Evolutionary conservation across 2,113 vertebrate genomes (phyloP).

Genomic region (Physeter macrocephalus): DNA sequence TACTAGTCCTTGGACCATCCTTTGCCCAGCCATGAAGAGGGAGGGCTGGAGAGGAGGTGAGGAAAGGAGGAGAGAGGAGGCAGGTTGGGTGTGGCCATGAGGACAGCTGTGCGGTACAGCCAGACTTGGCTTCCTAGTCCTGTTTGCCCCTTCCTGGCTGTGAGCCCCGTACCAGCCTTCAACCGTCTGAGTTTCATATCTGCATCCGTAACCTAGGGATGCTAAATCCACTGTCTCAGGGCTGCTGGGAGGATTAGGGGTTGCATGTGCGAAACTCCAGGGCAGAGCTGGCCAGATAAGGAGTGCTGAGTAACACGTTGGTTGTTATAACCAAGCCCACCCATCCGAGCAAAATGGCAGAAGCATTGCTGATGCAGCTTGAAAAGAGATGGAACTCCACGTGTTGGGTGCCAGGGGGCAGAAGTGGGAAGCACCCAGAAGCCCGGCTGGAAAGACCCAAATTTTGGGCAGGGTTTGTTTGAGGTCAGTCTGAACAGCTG

Average conservation of each 20-base stretch:
- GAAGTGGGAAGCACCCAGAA: neutral
- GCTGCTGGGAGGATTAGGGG: neutral
- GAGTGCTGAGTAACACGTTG: fast-evolving
- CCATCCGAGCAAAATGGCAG: neutral
- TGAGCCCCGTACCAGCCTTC: fast-evolving
- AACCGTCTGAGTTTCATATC: neutral
- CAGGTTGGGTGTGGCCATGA: fast-evolving
- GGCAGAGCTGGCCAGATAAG: fast-evolving
- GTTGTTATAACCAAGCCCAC: neutral
- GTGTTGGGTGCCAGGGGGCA: neutral
- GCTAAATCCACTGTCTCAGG: neutral
- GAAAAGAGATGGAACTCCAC: neutral
- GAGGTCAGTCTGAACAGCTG: neutral
- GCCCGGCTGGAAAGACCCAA: neutral
- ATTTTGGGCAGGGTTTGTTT: too few relatives aligned
- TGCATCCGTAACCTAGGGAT: neutral
- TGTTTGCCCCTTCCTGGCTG: too few relatives aligned
- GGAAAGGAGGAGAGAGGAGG: neutral
- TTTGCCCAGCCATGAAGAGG: neutral
- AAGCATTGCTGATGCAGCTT: fast-evolving
- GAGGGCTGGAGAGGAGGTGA: neutral
- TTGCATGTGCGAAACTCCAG: fast-evolving
- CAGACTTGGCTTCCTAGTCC: neutral
- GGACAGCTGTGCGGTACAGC: fast-evolving
- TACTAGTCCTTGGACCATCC: neutral